phyloP scores from a whole-genome alignment of 35 echinoderm and acorn worm genomes.

The Ophioderma brevispina region DNA sequence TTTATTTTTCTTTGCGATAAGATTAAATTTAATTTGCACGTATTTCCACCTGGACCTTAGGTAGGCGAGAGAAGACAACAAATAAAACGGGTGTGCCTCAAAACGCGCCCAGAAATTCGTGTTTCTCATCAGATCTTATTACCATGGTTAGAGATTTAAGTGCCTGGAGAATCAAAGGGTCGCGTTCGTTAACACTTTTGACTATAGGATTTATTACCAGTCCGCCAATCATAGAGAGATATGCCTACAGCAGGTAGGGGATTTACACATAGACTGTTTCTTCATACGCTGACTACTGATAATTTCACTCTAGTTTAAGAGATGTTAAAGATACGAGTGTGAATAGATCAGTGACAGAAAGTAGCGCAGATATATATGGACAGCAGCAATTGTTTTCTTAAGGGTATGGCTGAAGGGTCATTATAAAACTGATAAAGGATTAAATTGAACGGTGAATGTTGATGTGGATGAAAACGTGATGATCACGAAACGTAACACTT shows the following conservation, averaged over 20 bases:
- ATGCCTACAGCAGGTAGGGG: background rate
- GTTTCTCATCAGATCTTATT: constrained; percentile 6
- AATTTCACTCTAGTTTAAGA: background rate
- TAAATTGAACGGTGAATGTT: too few species aligned
- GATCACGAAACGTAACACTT: too few species aligned
- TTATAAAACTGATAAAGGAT: too few species aligned
- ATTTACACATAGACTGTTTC: background rate
- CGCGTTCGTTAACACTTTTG: background rate
- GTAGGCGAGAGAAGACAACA: constrained; percentile 6
- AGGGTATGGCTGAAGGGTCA: too few species aligned
- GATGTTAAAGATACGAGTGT: background rate
- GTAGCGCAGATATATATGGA: background rate
- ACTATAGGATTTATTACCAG: background rate
- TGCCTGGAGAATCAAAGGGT: background rate
- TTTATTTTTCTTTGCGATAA: background rate
- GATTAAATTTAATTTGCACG: constrained; percentile 10
- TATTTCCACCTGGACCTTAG: constrained; percentile 1
- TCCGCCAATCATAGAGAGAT: background rate
- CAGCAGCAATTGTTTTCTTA: too few species aligned
- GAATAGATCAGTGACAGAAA: background rate
- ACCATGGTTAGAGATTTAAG: constrained; percentile 6
- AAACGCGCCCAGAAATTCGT: background rate
- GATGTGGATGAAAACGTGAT: too few species aligned
- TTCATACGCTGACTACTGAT: background rate
- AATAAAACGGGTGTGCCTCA: background rate